These are phyloP conservation scores for Diprion similis DNA, from an alignment of 1,140 invertebrate species.

Conservation along the genomic window DNA sequence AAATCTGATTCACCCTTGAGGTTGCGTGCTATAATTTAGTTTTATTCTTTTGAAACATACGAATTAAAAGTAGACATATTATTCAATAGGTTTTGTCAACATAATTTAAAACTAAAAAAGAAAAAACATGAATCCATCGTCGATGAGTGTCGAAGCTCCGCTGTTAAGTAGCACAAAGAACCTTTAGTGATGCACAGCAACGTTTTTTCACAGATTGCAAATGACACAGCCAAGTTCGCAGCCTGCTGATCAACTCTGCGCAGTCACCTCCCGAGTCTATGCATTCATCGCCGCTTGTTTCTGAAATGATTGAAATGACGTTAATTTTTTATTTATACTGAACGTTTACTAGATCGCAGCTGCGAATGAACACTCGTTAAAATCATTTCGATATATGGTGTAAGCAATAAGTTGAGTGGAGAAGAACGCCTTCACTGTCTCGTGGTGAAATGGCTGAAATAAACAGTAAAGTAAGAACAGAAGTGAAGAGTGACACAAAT, in stretches of 20 bases:
- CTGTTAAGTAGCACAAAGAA: constrained; percentile 48
- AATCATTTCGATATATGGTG: constrained; percentile 6
- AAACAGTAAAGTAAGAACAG: background rate
- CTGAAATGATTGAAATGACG: constrained; percentile 28
- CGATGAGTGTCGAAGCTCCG: background rate
- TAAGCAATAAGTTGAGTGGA: constrained; percentile 11
- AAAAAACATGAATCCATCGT: background rate
- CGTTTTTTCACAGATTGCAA: constrained; percentile 59
- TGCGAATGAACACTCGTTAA: constrained; percentile 6
- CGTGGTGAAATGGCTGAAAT: constrained; percentile 22
- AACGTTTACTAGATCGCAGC: background rate
- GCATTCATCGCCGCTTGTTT: constrained; percentile 59
- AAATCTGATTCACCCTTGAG: no score
- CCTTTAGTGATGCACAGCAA: constrained; percentile 59
- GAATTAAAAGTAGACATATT: background rate
- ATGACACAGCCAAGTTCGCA: constrained; percentile 63
- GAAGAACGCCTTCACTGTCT: constrained; percentile 23
- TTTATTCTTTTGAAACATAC: background rate
- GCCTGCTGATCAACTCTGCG: constrained; percentile 60
- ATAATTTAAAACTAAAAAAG: background rate
- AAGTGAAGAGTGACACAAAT: background rate
- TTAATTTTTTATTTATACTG: background rate
- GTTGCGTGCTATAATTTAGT: background rate
- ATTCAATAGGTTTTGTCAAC: background rate
- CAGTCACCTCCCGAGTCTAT: constrained; percentile 57